Percentiles rank a stretch among this genome's conserved stretches.
These are phyloP conservation scores for Pagetopsis macropterus DNA, from an alignment of 2,797 vertebrate genomes.

Conservation along the genomic window DNA sequence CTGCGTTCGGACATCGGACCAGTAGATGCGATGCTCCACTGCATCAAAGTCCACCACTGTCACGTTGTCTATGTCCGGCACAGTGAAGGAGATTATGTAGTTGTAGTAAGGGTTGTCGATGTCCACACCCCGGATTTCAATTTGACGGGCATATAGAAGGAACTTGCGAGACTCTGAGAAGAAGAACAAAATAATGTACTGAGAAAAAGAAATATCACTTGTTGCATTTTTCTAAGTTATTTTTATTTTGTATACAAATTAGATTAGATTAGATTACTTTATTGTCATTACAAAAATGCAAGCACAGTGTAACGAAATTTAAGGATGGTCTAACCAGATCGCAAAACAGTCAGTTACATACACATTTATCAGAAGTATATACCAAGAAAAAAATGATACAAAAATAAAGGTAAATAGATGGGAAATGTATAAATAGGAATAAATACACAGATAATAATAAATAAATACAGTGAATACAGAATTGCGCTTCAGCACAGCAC, in stretches of 20 bases:
- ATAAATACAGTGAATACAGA: too few relatives aligned
- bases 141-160: conserved; percentile 96
- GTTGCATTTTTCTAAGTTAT: neutral
- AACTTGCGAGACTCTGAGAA: conserved; percentile 92
- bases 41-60: conserved; percentile 96
- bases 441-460: too few relatives aligned
- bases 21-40: conserved; percentile 94
- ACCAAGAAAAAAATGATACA: too few relatives aligned
- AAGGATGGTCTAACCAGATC: too few relatives aligned
- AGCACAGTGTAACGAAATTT: too few relatives aligned
- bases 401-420: too few relatives aligned
- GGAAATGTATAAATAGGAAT: too few relatives aligned
- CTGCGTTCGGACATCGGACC: conserved; percentile 96
- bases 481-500: too few relatives aligned
- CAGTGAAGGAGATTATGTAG: conserved; percentile 98
- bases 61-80: conserved; percentile 96
- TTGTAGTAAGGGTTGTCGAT: conserved; percentile 98
- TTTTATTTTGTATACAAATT: neutral
- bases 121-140: conserved; percentile 96
- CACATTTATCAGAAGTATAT: too few relatives aligned
- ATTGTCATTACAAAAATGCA: too few relatives aligned
- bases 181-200: neutral
- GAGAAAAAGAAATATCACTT: neutral
- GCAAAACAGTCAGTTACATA: too few relatives aligned
- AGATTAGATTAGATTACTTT: too few relatives aligned